Evolutionary conservation across 2,888 invertebrate species (phyloP).

Genomic region (Epistrophe grossulariae): DNA sequence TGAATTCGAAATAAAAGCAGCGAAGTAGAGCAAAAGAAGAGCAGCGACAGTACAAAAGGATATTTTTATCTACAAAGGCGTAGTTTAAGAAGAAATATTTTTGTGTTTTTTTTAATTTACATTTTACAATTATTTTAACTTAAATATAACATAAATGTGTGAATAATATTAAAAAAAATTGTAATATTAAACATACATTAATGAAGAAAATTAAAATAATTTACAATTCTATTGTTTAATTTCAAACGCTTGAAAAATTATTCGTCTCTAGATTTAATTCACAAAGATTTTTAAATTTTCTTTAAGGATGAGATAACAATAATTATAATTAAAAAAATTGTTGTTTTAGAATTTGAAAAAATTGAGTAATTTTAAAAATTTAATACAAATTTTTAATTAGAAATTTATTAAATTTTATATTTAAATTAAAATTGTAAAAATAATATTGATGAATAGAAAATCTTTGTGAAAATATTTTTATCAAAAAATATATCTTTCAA

Average conservation of each 20-base stretch:
- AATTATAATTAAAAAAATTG: too few relatives aligned
- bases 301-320: too few relatives aligned
- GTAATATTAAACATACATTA: conserved; percentile 40
- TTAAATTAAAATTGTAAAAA: neutral
- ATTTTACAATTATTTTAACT: conserved; percentile 38
- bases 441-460: neutral
- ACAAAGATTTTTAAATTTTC: conserved; percentile 4
- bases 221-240: conserved; percentile 41
- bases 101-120: conserved; percentile 21
- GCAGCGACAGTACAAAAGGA: conserved; percentile 55
- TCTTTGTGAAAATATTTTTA: conserved; percentile 11
- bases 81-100: conserved; percentile 62
- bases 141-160: conserved; percentile 27
- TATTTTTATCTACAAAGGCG: conserved; percentile 65
- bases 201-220: conserved; percentile 39
- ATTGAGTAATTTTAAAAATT: too few relatives aligned
- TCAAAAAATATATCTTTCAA: conserved; percentile 25
- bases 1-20: conserved; percentile 34
- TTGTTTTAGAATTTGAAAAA: too few relatives aligned
- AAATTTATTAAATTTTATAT: too few relatives aligned
- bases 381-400: too few relatives aligned
- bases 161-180: conserved; percentile 28
- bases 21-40: conserved; percentile 41
- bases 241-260: conserved; percentile 69
- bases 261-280: conserved; percentile 25